Evolutionary conservation across 2,888 invertebrate species (phyloP).

Genomic region (Pyrrhia umbra): DNA sequence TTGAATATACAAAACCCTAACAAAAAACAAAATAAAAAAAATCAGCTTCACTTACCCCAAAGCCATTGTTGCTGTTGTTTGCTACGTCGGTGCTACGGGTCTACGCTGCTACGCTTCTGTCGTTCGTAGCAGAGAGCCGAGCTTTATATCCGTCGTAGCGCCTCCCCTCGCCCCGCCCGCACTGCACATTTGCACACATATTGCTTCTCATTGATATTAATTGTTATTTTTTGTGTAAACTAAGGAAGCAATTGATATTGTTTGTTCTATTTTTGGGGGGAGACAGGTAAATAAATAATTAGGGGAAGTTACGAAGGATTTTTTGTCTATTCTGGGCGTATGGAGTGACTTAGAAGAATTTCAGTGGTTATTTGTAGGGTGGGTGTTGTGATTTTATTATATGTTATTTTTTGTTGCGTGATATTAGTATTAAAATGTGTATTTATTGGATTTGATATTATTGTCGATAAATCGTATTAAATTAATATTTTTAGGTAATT

Average conservation of each 20-base stretch:
- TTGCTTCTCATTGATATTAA: conserved; percentile 68
- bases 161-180: conserved; percentile 73
- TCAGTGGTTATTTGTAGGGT: not conserved
- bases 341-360: not conserved
- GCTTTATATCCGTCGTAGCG: conserved; percentile 77
- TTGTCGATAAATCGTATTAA: not conserved
- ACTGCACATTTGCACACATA: conserved; percentile 63
- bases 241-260: conserved; percentile 33
- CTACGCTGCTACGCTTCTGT: conserved; percentile 72
- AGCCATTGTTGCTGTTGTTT: conserved; percentile 65
- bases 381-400: not conserved
- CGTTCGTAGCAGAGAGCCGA: conserved; percentile 69
- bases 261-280: conserved; percentile 34
- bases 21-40: conserved; percentile 9
- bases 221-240: conserved; percentile 64
- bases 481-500: too few species aligned
- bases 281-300: conserved; percentile 27
- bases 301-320: not conserved
- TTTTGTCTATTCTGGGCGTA: not conserved
- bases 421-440: not conserved
- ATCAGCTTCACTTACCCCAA: conserved; percentile 59
- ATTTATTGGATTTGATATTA: not conserved
- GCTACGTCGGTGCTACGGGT: conserved; percentile 58
- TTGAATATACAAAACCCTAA: conserved; percentile 14
- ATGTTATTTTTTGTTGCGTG: not conserved